These are phyloP conservation scores for Drosophila borborema DNA, from an alignment of 2,888 invertebrate genomes.

Conservation along the genomic window DNA sequence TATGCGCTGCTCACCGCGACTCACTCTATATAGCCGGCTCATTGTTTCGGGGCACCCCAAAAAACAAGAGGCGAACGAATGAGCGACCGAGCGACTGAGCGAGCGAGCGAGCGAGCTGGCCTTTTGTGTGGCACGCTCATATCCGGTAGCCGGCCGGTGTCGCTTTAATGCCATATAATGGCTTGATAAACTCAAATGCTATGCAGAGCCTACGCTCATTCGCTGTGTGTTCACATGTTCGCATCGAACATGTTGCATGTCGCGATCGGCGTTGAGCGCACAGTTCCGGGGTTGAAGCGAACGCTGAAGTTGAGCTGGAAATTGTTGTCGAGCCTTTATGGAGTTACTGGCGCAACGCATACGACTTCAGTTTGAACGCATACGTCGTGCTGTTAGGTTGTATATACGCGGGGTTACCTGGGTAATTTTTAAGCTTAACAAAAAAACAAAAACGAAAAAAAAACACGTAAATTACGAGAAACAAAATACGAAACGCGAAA, in stretches of 20 bases:
- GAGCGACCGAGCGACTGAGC: neutral
- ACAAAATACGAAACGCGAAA: conserved; percentile 30
- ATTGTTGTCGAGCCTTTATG: conserved; percentile 1
- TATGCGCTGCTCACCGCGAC: conserved; percentile 26
- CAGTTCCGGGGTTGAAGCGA: conserved; percentile 40
- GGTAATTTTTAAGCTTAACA: conserved; percentile 19
- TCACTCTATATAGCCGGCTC: conserved; percentile 29
- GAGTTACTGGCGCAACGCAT: conserved; percentile 29
- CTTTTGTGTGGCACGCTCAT: conserved; percentile 72
- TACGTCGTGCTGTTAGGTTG: conserved; percentile 68
- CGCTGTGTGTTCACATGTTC: neutral
- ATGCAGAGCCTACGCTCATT: neutral
- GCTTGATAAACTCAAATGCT: conserved; percentile 52
- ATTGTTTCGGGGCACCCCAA: conserved; percentile 74
- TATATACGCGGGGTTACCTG: conserved; percentile 55
- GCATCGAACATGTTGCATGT: conserved; percentile 49
- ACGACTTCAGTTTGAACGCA: conserved; percentile 55
- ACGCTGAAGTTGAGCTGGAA: conserved; percentile 2
- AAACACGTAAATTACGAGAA: neutral
- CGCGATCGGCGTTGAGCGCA: conserved; percentile 28
- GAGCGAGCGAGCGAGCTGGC: conserved; percentile 34
- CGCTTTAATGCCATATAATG: conserved; percentile 62
- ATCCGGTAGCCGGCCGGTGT: conserved; percentile 72
- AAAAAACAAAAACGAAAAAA: conserved; percentile 12
- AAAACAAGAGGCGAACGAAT: conserved; percentile 37